phyloP scores from a whole-genome alignment of 2,888 invertebrate genomes.

The Ornithoptera priamus region DNA sequence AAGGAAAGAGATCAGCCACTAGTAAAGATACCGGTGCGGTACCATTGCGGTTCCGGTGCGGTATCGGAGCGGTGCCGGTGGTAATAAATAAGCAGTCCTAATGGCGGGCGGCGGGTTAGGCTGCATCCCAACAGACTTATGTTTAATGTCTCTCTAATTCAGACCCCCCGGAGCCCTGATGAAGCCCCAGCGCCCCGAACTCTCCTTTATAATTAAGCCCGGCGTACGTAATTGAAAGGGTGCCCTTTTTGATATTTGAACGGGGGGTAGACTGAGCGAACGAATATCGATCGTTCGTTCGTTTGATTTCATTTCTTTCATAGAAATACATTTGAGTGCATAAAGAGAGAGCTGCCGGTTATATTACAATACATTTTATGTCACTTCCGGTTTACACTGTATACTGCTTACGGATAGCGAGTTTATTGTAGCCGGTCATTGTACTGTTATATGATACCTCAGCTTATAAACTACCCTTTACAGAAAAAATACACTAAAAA shows the following conservation, averaged over 20 bases:
- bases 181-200: constrained; percentile 39
- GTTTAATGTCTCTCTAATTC: constrained; percentile 46
- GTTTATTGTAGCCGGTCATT: too few species aligned
- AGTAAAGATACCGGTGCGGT: neutral
- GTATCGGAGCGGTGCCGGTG: constrained; percentile 29
- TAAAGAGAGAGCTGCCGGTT: too few species aligned
- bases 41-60: neutral
- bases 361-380: too few species aligned
- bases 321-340: too few species aligned
- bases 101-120: constrained; percentile 28
- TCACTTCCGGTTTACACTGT: too few species aligned
- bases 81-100: constrained; percentile 28
- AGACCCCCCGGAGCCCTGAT: constrained; percentile 34
- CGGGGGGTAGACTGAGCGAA: constrained; percentile 29
- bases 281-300: neutral
- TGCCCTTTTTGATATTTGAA: constrained; percentile 55
- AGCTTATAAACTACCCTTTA: too few species aligned
- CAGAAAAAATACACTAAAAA: too few species aligned
- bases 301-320: neutral
- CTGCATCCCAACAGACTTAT: constrained; percentile 42
- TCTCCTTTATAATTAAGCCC: constrained; percentile 49
- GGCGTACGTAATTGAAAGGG: constrained; percentile 55
- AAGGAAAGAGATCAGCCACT: too few species aligned
- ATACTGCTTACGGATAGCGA: too few species aligned
- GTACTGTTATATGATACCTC: too few species aligned